A percentile compares a stretch with the other conserved stretches of the same genome.
Evolutionary conservation across 2,888 invertebrate genomes (phyloP).

Genomic region (Tupiocoris notatus): DNA sequence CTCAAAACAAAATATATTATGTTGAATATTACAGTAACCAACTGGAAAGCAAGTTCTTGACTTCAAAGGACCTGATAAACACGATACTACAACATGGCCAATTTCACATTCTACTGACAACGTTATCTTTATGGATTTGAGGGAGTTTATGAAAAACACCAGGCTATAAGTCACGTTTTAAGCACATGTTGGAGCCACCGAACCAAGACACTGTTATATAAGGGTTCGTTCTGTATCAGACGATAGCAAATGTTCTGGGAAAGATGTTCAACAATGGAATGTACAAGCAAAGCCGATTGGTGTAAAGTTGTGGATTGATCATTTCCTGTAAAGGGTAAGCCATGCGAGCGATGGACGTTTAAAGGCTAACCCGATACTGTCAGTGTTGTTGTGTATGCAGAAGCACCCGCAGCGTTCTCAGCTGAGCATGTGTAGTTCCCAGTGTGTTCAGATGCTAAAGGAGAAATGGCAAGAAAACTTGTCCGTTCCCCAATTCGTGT

Average conservation of each 20-base stretch:
- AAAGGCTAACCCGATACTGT: conserved; percentile 57
- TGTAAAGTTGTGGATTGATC: background rate
- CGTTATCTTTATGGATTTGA: too few species aligned
- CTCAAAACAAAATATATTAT: background rate
- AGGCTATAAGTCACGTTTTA: too few species aligned
- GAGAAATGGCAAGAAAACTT: conserved; percentile 63
- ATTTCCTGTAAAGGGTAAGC: background rate
- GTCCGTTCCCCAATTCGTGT: conserved; percentile 48
- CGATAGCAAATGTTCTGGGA: background rate
- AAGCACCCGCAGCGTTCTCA: conserved; percentile 69
- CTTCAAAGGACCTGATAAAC: background rate
- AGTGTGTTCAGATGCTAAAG: conserved; percentile 67
- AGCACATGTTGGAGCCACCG: background rate
- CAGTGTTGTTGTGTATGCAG: conserved; percentile 67
- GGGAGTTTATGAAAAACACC: too few species aligned
- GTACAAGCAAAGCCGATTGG: conserved; percentile 60
- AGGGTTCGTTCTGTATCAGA: background rate
- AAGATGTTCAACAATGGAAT: background rate
- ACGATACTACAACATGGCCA: background rate
- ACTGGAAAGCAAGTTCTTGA: background rate
- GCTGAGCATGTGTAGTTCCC: conserved; percentile 76
- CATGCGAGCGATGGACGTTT: conserved; percentile 14
- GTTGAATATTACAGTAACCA: background rate
- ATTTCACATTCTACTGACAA: too few species aligned
- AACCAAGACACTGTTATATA: background rate